These are phyloP conservation scores for Pipistrellus pipistrellus DNA, from an alignment of 2,797 vertebrate genomes.

Conservation along the genomic window DNA sequence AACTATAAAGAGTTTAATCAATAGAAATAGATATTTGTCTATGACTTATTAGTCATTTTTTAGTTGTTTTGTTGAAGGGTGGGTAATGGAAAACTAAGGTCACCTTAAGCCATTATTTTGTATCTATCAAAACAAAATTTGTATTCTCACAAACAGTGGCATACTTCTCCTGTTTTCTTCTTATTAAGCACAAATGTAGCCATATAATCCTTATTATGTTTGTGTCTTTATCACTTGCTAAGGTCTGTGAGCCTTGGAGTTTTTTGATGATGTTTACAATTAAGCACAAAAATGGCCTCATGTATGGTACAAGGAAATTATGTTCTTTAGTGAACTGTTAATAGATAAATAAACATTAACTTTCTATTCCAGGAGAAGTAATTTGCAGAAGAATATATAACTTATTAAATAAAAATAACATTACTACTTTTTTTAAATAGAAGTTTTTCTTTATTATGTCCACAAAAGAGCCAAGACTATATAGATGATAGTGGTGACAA, in stretches of 20 bases:
- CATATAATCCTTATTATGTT: not conserved
- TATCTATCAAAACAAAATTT: constrained; percentile 77
- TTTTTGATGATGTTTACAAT: constrained; percentile 45
- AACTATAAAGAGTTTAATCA: constrained; percentile 74
- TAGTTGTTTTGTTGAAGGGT: constrained; percentile 42
- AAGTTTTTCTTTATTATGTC: constrained; percentile 64
- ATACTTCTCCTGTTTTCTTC: constrained; percentile 51
- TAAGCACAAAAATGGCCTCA: constrained; percentile 29
- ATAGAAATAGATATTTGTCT: constrained; percentile 71
- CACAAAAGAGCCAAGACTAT: not conserved
- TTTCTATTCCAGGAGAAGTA: constrained; percentile 62
- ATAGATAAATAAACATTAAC: constrained; percentile 34
- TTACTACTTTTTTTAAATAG: constrained; percentile 73
- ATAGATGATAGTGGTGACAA: not conserved
- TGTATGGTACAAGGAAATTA: constrained; percentile 6
- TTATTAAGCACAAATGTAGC: constrained; percentile 29
- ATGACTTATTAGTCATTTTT: constrained; percentile 64
- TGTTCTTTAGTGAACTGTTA: constrained; percentile 9
- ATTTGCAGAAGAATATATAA: constrained; percentile 63
- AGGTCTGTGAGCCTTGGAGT: constrained; percentile 56
- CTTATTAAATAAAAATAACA: constrained; percentile 46
- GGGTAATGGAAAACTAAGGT: constrained; percentile 72
- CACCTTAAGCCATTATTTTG: constrained; percentile 75
- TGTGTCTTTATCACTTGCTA: constrained; percentile 48
- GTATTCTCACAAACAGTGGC: constrained; percentile 58